Percentiles rank a stretch among this genome's conserved stretches.
phyloP scores from a whole-genome alignment of 2,797 vertebrate genomes.

The Gila robusta region DNA sequence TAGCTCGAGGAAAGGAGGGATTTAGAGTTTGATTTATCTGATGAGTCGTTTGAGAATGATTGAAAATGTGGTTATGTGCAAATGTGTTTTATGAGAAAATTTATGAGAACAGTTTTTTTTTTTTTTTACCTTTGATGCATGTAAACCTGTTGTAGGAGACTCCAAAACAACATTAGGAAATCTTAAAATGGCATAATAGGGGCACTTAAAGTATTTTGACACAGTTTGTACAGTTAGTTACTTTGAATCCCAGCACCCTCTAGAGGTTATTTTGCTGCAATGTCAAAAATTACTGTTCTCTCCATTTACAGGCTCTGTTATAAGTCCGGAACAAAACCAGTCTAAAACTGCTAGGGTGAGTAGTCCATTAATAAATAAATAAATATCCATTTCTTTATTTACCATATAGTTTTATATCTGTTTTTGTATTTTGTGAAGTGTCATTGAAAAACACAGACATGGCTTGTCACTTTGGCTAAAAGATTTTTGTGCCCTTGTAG shows the following conservation, averaged over 20 bases:
- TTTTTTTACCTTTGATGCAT: too few species aligned
- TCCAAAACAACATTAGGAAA: too few species aligned
- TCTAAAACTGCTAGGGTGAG: constrained; percentile 84
- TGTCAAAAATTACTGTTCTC: background rate
- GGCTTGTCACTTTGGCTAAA: background rate
- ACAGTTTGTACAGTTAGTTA: background rate
- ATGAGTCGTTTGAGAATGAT: too few species aligned
- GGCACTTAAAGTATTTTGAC: too few species aligned
- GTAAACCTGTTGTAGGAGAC: too few species aligned
- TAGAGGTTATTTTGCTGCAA: constrained; percentile 52
- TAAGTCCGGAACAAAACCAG: constrained; percentile 77
- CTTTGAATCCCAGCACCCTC: constrained; percentile 55
- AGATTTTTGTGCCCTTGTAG: constrained; percentile 69
- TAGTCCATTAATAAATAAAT: background rate
- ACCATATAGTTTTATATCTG: background rate
- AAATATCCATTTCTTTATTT: background rate
- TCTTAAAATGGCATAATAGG: too few species aligned
- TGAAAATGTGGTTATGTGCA: too few species aligned
- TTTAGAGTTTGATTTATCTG: too few species aligned
- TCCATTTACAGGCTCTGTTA: constrained; percentile 68
- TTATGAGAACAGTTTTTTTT: too few species aligned
- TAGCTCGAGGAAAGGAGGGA: too few species aligned
- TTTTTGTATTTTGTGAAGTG: background rate
- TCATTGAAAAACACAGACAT: background rate
- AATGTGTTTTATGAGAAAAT: too few species aligned